Conservation (phyloP, 2,888 invertebrate species). For the Cantharis nigra region DNA sequence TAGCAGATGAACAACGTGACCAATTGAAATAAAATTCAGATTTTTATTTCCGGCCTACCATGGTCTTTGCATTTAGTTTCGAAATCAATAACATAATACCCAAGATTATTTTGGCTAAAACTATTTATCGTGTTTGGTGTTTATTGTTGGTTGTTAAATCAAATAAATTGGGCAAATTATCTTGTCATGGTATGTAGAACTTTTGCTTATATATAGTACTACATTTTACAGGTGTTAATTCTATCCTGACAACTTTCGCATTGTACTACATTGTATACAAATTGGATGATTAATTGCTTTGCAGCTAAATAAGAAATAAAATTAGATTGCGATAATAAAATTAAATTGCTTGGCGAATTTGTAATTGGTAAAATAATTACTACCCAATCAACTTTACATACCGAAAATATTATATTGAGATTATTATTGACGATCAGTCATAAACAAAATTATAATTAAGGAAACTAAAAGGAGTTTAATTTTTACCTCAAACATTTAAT, state of each 20-base stretch:
- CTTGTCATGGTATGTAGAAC: background rate
- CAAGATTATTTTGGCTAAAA: background rate
- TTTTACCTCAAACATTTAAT: too few relatives aligned
- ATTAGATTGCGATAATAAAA: background rate
- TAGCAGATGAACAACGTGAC: background rate
- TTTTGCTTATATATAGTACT: background rate
- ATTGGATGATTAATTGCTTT: background rate
- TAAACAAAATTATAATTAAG: background rate
- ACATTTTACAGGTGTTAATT: background rate
- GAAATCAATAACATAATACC: background rate
- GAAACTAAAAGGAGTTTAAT: background rate
- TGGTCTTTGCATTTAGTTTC: background rate
- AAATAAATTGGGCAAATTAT: background rate
- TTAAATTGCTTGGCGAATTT: background rate
- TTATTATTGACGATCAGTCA: background rate
- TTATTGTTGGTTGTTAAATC: background rate
- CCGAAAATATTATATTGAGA: background rate
- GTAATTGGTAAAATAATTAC: background rate
- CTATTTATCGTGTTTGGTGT: background rate
- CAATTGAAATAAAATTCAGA: background rate
- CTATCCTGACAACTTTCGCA: background rate
- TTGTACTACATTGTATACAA: background rate
- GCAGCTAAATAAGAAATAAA: background rate
- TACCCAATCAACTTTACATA: background rate
- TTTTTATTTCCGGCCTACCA: background rate